Evolutionary conservation across 2,113 vertebrate species (phyloP).

Genomic region (Phycodurus eques): DNA sequence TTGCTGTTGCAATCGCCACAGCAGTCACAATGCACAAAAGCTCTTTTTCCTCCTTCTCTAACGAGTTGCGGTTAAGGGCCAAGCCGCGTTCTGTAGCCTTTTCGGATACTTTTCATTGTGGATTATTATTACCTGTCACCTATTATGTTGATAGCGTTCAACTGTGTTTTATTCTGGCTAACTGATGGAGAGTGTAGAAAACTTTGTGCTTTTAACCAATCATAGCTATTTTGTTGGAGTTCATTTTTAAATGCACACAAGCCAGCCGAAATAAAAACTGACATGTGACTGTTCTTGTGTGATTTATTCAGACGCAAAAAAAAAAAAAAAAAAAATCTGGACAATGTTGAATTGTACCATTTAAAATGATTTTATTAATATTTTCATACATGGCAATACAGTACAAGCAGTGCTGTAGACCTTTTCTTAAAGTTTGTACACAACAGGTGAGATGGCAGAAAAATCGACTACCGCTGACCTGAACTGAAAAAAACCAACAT

Average conservation of each 20-base stretch:
- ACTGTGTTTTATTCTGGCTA: constrained; percentile 21
- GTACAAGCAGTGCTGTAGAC: background rate
- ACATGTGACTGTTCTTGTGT: constrained; percentile 38
- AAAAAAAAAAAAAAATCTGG: background rate
- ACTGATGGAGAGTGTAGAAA: constrained; percentile 33
- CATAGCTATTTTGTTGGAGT: constrained; percentile 23
- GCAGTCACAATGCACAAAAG: constrained; percentile 55
- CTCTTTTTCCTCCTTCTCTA: constrained; percentile 59
- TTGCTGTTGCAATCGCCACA: constrained; percentile 59
- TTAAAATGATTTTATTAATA: constrained; percentile 47
- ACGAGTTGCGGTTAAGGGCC: constrained; percentile 56
- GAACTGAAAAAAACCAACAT: background rate
- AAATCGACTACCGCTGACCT: background rate
- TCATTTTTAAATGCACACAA: constrained; percentile 37
- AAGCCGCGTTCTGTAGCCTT: constrained; percentile 52
- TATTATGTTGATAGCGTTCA: constrained; percentile 30
- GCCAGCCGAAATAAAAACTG: constrained; percentile 61
- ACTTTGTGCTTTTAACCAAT: constrained; percentile 48
- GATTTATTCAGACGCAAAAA: constrained; percentile 8
- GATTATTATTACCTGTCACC: constrained; percentile 1
- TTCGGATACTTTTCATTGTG: constrained; percentile 53
- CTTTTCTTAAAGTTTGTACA: background rate
- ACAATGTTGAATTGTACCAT: background rate
- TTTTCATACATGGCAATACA: background rate
- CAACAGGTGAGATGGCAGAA: background rate